Evolutionary conservation across 92 coral and sea anemone species (phyloP).

Genomic region (Paragorgia papillata): DNA sequence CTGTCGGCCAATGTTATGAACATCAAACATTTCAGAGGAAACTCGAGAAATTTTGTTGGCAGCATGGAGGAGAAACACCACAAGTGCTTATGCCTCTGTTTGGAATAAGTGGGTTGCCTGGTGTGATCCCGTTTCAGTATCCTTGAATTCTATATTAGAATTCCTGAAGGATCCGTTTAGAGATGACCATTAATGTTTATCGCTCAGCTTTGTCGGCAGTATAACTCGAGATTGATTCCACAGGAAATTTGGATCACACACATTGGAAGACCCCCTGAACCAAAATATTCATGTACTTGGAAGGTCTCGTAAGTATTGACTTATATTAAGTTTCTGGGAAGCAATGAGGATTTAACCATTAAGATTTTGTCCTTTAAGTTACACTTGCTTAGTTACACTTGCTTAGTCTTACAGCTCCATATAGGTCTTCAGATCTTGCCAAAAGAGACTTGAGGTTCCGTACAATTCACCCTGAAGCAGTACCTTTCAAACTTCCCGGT

Average conservation of each 20-base stretch:
- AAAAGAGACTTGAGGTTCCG: constrained; percentile 22
- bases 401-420: constrained; percentile 33
- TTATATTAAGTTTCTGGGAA: constrained; percentile 13
- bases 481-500: constrained; percentile 14
- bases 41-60: constrained; percentile 28
- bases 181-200: constrained; percentile 22
- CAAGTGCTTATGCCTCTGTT: too few species aligned
- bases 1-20: constrained; percentile 29
- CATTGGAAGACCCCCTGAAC: too few species aligned
- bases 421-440: constrained; percentile 31
- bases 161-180: constrained; percentile 16
- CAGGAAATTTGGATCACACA: not conserved
- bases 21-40: constrained; percentile 25
- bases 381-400: too few species aligned
- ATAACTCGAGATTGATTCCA: constrained; percentile 13
- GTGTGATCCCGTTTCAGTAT: constrained; percentile 25
- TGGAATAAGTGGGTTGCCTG: too few species aligned
- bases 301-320: not conserved
- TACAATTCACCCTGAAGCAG: constrained; percentile 1
- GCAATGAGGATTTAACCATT: constrained; percentile 5
- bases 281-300: constrained; percentile 6
- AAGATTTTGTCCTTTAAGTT: constrained; percentile 24
- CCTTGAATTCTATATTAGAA: constrained; percentile 7
- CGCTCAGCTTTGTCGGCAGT: constrained; percentile 28
- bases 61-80: constrained; percentile 30